These are phyloP conservation scores for Oreocharis arfaki DNA, from an alignment of 2,113 vertebrate genomes.

Conservation along the genomic window DNA sequence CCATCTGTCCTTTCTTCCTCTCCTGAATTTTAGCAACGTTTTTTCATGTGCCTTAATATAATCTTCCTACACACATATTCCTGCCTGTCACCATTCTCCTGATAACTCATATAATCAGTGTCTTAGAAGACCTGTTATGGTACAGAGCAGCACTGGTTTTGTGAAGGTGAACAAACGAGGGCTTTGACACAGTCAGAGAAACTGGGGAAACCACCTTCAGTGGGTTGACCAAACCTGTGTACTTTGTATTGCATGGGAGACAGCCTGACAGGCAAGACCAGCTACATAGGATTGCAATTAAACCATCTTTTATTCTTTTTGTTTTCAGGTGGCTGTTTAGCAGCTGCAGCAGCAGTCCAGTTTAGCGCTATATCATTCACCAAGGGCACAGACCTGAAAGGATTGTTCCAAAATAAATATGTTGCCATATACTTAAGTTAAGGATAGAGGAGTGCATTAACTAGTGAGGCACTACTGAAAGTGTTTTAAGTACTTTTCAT, in stretches of 20 bases:
- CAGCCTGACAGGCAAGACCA: not conserved
- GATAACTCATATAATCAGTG: slow-evolving; percentile 10
- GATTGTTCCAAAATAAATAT: not conserved
- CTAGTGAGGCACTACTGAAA: not conserved
- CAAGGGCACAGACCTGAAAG: not conserved
- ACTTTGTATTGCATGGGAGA: not conserved
- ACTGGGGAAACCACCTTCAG: not conserved
- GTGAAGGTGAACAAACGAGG: not conserved
- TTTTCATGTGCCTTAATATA: slow-evolving; percentile 46
- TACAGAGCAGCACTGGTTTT: slow-evolving; percentile 4
- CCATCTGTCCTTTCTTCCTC: slow-evolving; percentile 67
- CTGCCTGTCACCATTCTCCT: not conserved
- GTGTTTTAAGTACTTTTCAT: not conserved
- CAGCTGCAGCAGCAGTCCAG: not conserved
- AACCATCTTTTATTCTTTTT: not conserved
- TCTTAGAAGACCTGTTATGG: slow-evolving; percentile 6
- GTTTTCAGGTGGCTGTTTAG: not conserved
- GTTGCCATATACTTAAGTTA: not conserved
- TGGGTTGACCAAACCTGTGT: not conserved
- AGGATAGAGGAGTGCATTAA: not conserved
- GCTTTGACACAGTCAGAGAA: not conserved
- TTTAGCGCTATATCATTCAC: not conserved
- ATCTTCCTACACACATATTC: slow-evolving; percentile 9
- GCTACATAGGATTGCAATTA: not conserved
- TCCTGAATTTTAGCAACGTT: slow-evolving; percentile 63